A percentile compares a stretch with the other conserved stretches of the same genome.
phyloP scores from a whole-genome alignment of 2,888 invertebrate genomes.

The Orthonychiurus folsomi region DNA sequence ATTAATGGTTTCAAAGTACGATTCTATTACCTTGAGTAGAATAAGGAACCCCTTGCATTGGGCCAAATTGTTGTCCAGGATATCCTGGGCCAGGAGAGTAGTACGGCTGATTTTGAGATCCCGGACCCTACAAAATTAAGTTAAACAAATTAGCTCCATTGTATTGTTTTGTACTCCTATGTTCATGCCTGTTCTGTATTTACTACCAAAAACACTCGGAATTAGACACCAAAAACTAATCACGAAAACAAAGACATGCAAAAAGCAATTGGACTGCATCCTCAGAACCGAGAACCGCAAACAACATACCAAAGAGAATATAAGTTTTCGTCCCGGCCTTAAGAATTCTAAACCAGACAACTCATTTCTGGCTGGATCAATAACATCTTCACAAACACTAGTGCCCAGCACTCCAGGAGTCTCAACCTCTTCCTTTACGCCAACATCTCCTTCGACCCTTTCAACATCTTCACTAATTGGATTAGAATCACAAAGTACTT shows the following conservation, averaged over 20 bases:
- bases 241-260: neutral
- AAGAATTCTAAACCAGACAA: neutral
- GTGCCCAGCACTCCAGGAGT: too few relatives aligned
- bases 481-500: neutral
- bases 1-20: too few relatives aligned
- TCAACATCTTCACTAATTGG: neutral
- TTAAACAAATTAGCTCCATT: too few relatives aligned
- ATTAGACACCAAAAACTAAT: neutral
- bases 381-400: neutral
- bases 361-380: neutral
- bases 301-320: neutral
- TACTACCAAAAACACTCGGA: neutral
- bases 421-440: neutral
- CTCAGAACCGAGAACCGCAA: too few relatives aligned
- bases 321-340: neutral
- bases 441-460: neutral
- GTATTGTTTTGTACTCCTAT: too few relatives aligned
- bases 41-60: slow-evolving; percentile 36
- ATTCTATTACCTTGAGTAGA: slow-evolving; percentile 30
- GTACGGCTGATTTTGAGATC: slow-evolving; percentile 36
- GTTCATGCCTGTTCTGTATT: too few relatives aligned
- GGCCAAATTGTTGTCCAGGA: slow-evolving; percentile 32
- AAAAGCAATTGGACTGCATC: neutral
- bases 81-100: slow-evolving; percentile 38
- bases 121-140: slow-evolving; percentile 31